Evolutionary conservation across 2,888 invertebrate genomes (phyloP).

Genomic region (Silvanus unidentatus): DNA sequence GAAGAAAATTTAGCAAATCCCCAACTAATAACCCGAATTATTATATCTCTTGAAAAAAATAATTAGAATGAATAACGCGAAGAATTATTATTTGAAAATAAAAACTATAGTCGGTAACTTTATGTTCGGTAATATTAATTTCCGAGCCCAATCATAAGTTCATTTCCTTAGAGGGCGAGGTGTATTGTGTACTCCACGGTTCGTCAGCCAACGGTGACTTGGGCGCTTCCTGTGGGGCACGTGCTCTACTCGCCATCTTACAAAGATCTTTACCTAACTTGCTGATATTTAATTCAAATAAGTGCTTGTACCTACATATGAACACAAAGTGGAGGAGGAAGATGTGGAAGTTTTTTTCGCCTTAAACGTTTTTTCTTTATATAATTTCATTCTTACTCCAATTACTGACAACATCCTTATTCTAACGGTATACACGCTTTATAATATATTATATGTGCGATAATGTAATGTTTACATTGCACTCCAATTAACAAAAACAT

Average conservation of each 20-base stretch:
- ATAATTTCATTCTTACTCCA: slow-evolving; percentile 12
- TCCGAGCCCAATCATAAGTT: slow-evolving; percentile 43
- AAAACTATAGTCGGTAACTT: not conserved
- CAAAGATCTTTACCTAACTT: slow-evolving; percentile 23
- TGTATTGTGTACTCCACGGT: slow-evolving; percentile 39
- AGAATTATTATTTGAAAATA: too few relatives aligned
- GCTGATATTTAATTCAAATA: slow-evolving; percentile 5
- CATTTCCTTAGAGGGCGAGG: slow-evolving; percentile 41
- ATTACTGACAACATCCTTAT: slow-evolving; percentile 11
- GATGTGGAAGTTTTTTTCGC: not conserved
- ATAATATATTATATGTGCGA: not conserved
- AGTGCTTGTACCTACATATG: not conserved
- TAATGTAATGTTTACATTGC: not conserved
- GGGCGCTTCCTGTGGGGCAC: slow-evolving; percentile 42
- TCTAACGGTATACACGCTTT: slow-evolving; percentile 17
- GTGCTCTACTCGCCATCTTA: slow-evolving; percentile 36
- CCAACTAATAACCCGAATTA: too few relatives aligned
- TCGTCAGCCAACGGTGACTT: slow-evolving; percentile 42
- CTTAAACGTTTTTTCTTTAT: not conserved
- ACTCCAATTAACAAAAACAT: not conserved
- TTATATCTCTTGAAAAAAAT: too few relatives aligned
- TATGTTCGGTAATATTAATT: slow-evolving; percentile 36
- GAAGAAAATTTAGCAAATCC: too few relatives aligned
- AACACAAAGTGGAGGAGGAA: not conserved
- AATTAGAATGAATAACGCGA: too few relatives aligned